Percentiles rank a stretch among this genome's conserved stretches.
phyloP scores from a whole-genome alignment of 2,888 invertebrate genomes.

The Mesochorus sp. region DNA sequence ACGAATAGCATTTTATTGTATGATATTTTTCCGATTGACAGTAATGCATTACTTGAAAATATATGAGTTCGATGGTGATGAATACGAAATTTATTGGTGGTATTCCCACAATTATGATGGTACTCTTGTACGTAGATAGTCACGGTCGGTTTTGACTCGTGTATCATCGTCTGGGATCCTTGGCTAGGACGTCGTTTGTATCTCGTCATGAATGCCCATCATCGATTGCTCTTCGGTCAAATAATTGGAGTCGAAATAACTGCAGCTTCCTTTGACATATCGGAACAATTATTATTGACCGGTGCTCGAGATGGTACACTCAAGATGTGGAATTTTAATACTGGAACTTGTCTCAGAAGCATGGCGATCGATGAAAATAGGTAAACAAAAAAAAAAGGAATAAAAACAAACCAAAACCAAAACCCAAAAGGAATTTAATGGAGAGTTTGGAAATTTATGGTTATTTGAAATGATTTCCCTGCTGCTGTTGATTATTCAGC shows the following conservation, averaged over 20 bases:
- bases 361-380: constrained; percentile 86
- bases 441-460: no score
- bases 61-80: no score
- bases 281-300: constrained; percentile 88
- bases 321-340: constrained; percentile 94
- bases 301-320: constrained; percentile 91
- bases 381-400: constrained; percentile 79
- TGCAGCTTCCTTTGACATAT: constrained; percentile 89
- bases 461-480: no score
- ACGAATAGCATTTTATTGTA: no score
- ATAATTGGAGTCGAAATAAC: constrained; percentile 88
- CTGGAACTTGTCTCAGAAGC: constrained; percentile 88
- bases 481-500: no score
- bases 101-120: no score
- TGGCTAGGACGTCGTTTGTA: constrained; percentile 87
- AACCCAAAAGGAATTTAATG: not conserved
- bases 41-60: no score
- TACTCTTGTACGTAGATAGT: constrained; percentile 83
- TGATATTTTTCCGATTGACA: no score
- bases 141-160: constrained; percentile 90
- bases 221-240: constrained; percentile 86
- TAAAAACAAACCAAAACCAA: not conserved
- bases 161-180: constrained; percentile 92
- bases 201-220: constrained; percentile 88
- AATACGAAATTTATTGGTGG: no score